Conservation (phyloP, 2,113 vertebrate species). For the Ceyx melanurus region DNA sequence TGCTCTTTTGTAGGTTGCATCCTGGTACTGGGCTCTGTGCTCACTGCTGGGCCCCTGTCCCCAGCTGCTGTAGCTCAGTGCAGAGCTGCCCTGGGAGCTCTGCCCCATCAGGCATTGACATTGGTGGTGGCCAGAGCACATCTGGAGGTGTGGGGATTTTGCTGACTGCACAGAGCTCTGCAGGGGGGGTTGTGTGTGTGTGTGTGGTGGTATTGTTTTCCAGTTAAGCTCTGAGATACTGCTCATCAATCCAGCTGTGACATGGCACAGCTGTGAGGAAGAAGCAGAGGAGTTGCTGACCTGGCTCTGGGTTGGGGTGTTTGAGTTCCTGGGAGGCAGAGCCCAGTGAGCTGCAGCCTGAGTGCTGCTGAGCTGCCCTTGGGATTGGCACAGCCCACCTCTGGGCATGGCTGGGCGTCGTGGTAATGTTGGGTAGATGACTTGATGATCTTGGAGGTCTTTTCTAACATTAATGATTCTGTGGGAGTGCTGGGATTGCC, state of each 20-base stretch:
- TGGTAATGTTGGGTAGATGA: no score
- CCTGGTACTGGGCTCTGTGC: not conserved
- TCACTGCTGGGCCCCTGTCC: fast-evolving
- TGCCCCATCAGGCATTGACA: not conserved
- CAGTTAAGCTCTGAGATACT: not conserved
- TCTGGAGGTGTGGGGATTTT: not conserved
- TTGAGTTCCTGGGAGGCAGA: not conserved
- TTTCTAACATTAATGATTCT: no score
- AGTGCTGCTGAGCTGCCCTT: not conserved
- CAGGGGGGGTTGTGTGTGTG: no score
- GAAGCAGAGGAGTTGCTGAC: not conserved
- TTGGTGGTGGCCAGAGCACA: not conserved
- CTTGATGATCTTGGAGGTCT: no score
- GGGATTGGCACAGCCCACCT: not conserved
- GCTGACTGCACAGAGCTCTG: not conserved
- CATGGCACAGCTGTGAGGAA: not conserved
- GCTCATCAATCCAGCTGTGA: not conserved
- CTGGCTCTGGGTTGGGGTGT: not conserved
- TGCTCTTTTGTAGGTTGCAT: not conserved
- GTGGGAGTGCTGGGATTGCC: not conserved
- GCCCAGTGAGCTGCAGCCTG: not conserved
- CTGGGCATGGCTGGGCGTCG: no score
- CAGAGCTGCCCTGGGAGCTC: not conserved
- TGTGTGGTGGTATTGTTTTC: not conserved
- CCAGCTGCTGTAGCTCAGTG: fast-evolving